Conservation (phyloP, 2,888 invertebrate species). For the Lumbricus terrestris region DNA sequence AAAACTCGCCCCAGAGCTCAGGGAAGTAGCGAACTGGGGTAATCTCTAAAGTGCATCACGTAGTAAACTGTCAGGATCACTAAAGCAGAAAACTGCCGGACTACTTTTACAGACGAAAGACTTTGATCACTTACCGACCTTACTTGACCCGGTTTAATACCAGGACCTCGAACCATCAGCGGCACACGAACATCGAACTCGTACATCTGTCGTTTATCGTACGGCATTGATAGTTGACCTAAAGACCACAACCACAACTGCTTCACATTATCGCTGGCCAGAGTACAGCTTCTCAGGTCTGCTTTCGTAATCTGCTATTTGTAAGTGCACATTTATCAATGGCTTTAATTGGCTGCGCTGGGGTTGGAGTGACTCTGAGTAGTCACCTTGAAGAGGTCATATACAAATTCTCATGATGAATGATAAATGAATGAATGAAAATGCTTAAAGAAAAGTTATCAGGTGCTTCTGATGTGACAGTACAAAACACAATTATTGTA, state of each 20-base stretch:
- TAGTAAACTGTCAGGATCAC: background rate
- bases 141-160: conserved; percentile 46
- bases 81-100: background rate
- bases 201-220: conserved; percentile 86
- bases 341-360: too few species aligned
- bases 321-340: too few species aligned
- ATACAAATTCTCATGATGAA: too few species aligned
- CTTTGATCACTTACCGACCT: conserved; percentile 43
- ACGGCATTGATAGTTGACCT: conserved; percentile 85
- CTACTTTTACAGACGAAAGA: too few species aligned
- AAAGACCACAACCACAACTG: conserved; percentile 35
- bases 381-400: too few species aligned
- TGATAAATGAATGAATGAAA: too few species aligned
- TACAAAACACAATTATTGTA: too few species aligned
- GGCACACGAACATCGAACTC: conserved; percentile 85
- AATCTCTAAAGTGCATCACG: background rate
- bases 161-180: conserved; percentile 76
- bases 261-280: background rate
- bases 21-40: background rate
- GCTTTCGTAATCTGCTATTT: background rate
- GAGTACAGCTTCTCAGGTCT: background rate
- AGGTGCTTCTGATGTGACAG: too few species aligned
- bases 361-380: too few species aligned
- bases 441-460: too few species aligned
- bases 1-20: too few species aligned